A percentile compares a stretch with the other conserved stretches of the same genome.
Evolutionary conservation across 2,797 vertebrate species (phyloP).

Genomic region (Carduelis carduelis): DNA sequence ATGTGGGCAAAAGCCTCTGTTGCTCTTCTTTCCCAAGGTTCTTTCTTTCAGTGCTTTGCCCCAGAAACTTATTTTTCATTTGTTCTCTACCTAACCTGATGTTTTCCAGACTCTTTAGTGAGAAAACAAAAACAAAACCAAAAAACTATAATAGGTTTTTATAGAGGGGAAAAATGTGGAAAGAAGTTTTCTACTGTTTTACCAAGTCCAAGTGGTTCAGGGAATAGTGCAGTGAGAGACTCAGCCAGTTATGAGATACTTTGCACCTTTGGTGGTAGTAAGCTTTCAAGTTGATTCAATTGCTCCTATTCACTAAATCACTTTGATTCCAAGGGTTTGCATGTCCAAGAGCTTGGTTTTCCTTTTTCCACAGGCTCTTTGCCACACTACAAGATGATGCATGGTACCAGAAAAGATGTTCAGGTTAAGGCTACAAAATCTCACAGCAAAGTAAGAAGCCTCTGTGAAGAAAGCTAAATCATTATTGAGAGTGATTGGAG

Average conservation of each 20-base stretch:
- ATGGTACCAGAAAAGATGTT: not conserved
- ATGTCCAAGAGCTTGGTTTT: not conserved
- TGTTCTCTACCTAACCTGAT: not conserved
- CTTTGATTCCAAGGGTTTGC: not conserved
- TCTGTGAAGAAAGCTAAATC: not conserved
- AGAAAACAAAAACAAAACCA: no score
- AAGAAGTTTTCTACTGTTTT: not conserved
- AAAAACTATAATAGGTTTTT: not conserved
- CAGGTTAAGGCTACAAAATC: not conserved
- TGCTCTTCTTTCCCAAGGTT: not conserved
- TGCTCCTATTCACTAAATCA: not conserved
- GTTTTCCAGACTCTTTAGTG: not conserved
- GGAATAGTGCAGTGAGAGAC: not conserved
- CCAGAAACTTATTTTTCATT: not conserved
- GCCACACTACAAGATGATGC: not conserved
- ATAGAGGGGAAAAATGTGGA: not conserved
- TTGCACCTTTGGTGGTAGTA: not conserved
- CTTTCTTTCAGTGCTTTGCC: not conserved
- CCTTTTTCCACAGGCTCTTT: not conserved
- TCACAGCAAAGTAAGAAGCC: not conserved
- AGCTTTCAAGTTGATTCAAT: not conserved
- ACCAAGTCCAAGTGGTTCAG: not conserved
- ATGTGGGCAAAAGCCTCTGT: not conserved
- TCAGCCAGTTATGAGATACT: not conserved
- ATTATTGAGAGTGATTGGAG: not conserved